These are phyloP conservation scores for Drosophila arawakana DNA, from an alignment of 1,140 invertebrate genomes.

Conservation along the genomic window DNA sequence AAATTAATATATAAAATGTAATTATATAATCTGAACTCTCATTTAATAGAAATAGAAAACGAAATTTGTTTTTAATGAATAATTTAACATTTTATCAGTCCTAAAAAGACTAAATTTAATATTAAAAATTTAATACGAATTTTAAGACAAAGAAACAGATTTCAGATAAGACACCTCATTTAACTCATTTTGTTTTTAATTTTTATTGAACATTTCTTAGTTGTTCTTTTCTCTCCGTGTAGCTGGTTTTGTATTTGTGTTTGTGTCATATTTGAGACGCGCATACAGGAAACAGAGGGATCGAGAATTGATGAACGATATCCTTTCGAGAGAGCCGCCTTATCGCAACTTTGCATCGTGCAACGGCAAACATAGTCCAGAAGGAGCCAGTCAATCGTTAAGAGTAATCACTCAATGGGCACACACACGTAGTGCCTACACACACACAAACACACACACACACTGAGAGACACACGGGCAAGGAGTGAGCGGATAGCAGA, in stretches of 20 bases:
- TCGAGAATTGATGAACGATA: conserved; percentile 47
- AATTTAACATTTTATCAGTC: too few relatives aligned
- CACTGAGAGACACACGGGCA: too few relatives aligned
- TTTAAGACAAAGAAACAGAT: too few relatives aligned
- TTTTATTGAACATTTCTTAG: too few relatives aligned
- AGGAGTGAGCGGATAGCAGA: not conserved
- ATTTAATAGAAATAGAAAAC: too few relatives aligned
- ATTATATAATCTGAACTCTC: too few relatives aligned
- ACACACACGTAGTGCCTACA: conserved; percentile 47
- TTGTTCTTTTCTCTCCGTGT: not conserved
- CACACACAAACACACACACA: not conserved
- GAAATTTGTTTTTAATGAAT: too few relatives aligned
- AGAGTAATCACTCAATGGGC: conserved; percentile 71
- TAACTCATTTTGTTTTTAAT: too few relatives aligned
- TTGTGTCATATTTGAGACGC: conserved; percentile 48
- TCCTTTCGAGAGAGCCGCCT: conserved; percentile 49
- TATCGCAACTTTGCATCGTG: conserved; percentile 58
- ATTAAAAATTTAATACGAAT: too few relatives aligned
- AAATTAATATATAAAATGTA: too few relatives aligned
- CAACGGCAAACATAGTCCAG: conserved; percentile 28
- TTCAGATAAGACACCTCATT: too few relatives aligned
- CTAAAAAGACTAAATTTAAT: too few relatives aligned
- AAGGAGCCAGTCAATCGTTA: conserved; percentile 56
- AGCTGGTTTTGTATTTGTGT: conserved; percentile 4
- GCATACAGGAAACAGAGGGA: conserved; percentile 35